These are phyloP conservation scores for Brienomyrus brachyistius DNA, from an alignment of 2,113 vertebrate genomes.

Conservation along the genomic window DNA sequence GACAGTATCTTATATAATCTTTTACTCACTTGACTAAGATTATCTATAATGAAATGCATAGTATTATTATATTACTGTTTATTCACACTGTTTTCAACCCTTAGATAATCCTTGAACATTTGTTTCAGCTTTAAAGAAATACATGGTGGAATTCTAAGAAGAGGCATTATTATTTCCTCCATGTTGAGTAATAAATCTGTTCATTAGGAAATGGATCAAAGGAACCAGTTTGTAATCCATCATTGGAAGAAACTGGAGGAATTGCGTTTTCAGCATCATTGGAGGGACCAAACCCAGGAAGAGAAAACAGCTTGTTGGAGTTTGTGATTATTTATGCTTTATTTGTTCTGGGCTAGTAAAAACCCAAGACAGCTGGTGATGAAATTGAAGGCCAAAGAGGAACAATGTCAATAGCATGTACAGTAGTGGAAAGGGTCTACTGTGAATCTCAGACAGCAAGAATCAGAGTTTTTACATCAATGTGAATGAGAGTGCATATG, in stretches of 20 bases:
- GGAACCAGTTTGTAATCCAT: not conserved
- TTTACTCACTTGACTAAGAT: not conserved
- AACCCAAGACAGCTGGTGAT: not conserved
- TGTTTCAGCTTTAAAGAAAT: not conserved
- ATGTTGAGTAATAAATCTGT: not conserved
- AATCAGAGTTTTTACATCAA: not conserved
- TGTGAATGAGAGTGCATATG: not conserved
- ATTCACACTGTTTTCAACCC: not conserved
- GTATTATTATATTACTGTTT: not conserved
- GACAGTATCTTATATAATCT: not conserved
- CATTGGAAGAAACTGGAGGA: not conserved
- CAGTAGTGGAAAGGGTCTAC: not conserved
- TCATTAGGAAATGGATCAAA: not conserved
- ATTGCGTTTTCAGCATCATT: not conserved
- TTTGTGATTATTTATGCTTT: not conserved
- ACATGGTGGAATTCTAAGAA: not conserved
- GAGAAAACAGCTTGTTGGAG: not conserved
- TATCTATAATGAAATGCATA: not conserved
- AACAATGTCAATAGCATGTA: slow-evolving; percentile 1
- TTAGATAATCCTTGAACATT: not conserved
- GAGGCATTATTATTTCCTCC: not conserved
- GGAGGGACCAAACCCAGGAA: not conserved
- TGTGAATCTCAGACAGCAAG: not conserved
- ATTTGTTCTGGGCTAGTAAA: slow-evolving; percentile 3
- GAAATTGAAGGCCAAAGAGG: not conserved